Percentiles rank a stretch among this genome's conserved stretches.
These are phyloP conservation scores for Oncorhynchus keta DNA, from an alignment of 2,113 vertebrate species.

Conservation along the genomic window DNA sequence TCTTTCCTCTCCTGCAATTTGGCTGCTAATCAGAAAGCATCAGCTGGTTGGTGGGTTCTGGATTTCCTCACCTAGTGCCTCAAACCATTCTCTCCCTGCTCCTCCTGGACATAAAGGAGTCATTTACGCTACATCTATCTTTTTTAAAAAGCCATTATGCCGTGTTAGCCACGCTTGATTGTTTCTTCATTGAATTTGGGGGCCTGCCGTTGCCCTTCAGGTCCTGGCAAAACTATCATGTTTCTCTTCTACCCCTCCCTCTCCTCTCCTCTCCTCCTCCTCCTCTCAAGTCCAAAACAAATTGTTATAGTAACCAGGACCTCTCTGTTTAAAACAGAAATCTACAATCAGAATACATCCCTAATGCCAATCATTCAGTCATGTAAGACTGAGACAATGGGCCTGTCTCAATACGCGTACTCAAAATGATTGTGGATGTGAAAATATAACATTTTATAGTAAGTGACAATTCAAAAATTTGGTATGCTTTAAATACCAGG, in stretches of 20 bases:
- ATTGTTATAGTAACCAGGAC: background rate
- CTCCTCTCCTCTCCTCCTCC: background rate
- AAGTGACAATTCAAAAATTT: too few relatives aligned
- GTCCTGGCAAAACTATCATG: background rate
- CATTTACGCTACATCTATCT: constrained; percentile 57
- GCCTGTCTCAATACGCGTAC: too few relatives aligned
- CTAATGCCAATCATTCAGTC: background rate
- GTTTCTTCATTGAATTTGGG: constrained; percentile 57
- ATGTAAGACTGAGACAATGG: too few relatives aligned
- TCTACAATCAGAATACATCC: background rate
- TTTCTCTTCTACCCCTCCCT: background rate
- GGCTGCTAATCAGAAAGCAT: background rate
- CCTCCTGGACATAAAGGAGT: constrained; percentile 39
- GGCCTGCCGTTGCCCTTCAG: constrained; percentile 9
- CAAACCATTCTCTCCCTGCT: background rate
- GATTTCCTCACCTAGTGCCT: background rate
- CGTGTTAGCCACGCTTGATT: constrained; percentile 52
- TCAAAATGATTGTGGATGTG: too few relatives aligned
- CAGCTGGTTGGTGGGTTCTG: background rate
- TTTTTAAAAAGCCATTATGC: constrained; percentile 60
- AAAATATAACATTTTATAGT: too few relatives aligned
- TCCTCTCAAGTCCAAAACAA: background rate
- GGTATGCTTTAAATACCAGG: too few relatives aligned
- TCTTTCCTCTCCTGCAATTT: background rate
- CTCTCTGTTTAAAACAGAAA: background rate